phyloP scores from a whole-genome alignment of 1,140 invertebrate genomes.

The Apis dorsata region DNA sequence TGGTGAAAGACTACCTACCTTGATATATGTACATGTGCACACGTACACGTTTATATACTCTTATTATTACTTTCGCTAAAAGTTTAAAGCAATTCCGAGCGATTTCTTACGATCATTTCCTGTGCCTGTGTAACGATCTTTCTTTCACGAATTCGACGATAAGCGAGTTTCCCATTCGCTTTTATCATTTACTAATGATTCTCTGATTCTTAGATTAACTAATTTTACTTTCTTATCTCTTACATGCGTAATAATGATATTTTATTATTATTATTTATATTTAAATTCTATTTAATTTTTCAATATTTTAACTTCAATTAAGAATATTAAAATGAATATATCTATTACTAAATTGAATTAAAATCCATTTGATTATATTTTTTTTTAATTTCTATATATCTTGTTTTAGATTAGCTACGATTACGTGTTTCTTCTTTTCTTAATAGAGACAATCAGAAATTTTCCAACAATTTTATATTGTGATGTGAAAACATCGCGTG shows the following conservation, averaged over 20 bases:
- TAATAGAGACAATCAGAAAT: not conserved
- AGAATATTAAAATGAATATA: not conserved
- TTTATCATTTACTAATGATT: not conserved
- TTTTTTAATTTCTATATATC: not conserved
- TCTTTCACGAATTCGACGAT: conserved; percentile 16
- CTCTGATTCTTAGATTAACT: not conserved
- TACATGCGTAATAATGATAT: not conserved
- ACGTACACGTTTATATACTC: not conserved
- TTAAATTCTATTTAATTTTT: not conserved
- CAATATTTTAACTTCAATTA: not conserved
- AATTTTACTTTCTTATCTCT: not conserved
- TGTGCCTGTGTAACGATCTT: conserved; percentile 32
- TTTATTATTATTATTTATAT: not conserved
- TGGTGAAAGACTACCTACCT: conserved; percentile 55
- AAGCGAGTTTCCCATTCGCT: not conserved
- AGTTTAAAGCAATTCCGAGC: conserved; percentile 31
- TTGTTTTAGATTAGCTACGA: not conserved
- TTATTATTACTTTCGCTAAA: conserved; percentile 55
- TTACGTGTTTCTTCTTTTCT: conserved; percentile 4
- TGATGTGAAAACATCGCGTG: conserved; percentile 24
- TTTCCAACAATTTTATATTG: not conserved
- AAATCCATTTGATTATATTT: not conserved
- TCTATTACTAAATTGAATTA: not conserved
- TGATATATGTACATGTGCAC: not conserved
- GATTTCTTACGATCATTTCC: conserved; percentile 46